phyloP scores from a whole-genome alignment of 2,888 invertebrate species.

The Cyaniris semiargus region DNA sequence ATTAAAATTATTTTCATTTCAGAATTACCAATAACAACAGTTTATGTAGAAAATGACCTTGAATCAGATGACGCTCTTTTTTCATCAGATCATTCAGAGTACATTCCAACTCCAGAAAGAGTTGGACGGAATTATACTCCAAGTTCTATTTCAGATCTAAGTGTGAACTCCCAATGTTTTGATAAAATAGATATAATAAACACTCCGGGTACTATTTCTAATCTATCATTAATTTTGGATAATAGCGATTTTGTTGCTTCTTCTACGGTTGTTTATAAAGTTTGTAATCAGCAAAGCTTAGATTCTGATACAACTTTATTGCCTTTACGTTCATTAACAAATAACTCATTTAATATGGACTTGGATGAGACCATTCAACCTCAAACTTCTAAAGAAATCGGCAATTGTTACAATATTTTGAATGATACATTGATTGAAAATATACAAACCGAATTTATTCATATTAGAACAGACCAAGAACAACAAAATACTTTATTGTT shows the following conservation, averaged over 20 bases:
- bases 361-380: constrained; percentile 34
- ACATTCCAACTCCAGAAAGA: constrained; percentile 35
- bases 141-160: constrained; percentile 35
- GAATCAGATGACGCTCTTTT: constrained; percentile 28
- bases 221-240: constrained; percentile 34
- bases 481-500: constrained; percentile 31
- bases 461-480: constrained; percentile 4
- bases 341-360: constrained; percentile 32
- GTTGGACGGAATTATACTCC: constrained; percentile 25
- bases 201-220: constrained; percentile 34
- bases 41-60: constrained; percentile 26
- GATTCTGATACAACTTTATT: constrained; percentile 32
- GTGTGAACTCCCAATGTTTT: constrained; percentile 34
- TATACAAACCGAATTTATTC: constrained; percentile 28
- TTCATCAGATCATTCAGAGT: constrained; percentile 35
- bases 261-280: constrained; percentile 34
- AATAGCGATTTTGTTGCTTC: constrained; percentile 34
- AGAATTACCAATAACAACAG: constrained; percentile 33
- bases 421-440: constrained; percentile 32
- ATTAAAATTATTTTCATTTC: constrained; percentile 33
- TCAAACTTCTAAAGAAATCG: constrained; percentile 32
- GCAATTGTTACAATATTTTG: constrained; percentile 28
- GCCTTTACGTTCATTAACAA: constrained; percentile 33
- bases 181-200: constrained; percentile 31
- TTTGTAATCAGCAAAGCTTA: constrained; percentile 32